A percentile compares a stretch with the other conserved stretches of the same genome.
These are phyloP conservation scores for Chrysaora quinquecirrha DNA, from an alignment of 30 jellyfish, hydroid and myxozoan species.

Conservation along the genomic window DNA sequence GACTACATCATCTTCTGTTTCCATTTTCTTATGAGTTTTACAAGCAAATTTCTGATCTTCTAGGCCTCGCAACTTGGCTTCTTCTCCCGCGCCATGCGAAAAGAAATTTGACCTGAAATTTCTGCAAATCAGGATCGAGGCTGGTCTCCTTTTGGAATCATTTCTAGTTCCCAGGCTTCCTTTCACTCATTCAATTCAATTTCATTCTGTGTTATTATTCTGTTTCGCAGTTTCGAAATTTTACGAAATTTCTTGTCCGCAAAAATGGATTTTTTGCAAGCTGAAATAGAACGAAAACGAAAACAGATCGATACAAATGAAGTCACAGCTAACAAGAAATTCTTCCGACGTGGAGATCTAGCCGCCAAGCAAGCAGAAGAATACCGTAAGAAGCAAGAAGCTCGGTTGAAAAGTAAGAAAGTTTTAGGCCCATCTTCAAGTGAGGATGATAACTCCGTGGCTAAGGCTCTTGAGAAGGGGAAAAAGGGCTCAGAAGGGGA, in stretches of 20 bases:
- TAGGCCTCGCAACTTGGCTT: too few relatives aligned
- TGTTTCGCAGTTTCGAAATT: too few relatives aligned
- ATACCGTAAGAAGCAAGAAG: slow-evolving; percentile 81
- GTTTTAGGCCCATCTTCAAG: not conserved
- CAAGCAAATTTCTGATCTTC: too few relatives aligned
- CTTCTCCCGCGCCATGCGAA: too few relatives aligned
- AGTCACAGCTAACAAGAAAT: slow-evolving; percentile 86
- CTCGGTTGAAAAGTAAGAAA: slow-evolving; percentile 54
- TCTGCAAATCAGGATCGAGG: too few relatives aligned
- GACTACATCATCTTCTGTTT: slow-evolving; percentile 74
- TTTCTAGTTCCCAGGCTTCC: too few relatives aligned
- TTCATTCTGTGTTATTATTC: too few relatives aligned
- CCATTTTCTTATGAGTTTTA: too few relatives aligned
- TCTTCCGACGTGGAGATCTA: slow-evolving; percentile 91
- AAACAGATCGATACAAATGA: slow-evolving; percentile 82
- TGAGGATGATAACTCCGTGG: not conserved
- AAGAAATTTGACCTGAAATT: too few relatives aligned
- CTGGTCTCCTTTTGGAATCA: too few relatives aligned
- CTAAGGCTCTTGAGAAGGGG: slow-evolving; percentile 47
- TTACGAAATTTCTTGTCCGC: too few relatives aligned
- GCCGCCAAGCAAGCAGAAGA: slow-evolving; percentile 91
- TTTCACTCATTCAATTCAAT: too few relatives aligned
- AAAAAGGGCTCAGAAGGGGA: slow-evolving; percentile 49
- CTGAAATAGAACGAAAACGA: slow-evolving; percentile 95
- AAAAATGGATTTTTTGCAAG: slow-evolving; percentile 95